Conservation (phyloP, 2,888 invertebrate genomes). For the Diarsia rubi region DNA sequence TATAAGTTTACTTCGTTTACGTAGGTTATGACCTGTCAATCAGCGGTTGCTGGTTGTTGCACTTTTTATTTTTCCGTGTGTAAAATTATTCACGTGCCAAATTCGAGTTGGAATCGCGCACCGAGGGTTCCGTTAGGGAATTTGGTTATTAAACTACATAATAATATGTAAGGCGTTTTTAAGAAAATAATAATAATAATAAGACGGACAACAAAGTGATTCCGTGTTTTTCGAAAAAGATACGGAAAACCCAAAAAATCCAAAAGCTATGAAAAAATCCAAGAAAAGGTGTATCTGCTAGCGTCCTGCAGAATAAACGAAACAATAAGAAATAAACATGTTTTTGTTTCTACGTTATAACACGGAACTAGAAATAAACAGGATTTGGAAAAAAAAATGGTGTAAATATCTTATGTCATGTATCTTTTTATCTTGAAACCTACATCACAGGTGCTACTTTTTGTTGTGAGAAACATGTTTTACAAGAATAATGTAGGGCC, state of each 20-base stretch:
- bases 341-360: too few relatives aligned
- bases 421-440: not conserved
- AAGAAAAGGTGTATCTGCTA: too few relatives aligned
- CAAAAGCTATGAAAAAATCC: too few relatives aligned
- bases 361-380: not conserved
- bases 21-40: not conserved
- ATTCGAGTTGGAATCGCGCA: not conserved
- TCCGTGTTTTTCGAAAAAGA: too few relatives aligned
- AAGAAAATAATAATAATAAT: too few relatives aligned
- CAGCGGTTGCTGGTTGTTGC: not conserved
- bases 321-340: too few relatives aligned
- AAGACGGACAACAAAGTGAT: too few relatives aligned
- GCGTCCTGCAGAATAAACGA: too few relatives aligned
- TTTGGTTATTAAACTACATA: not conserved
- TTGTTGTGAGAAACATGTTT: not conserved
- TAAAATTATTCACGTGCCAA: not conserved
- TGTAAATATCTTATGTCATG: not conserved
- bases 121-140: not conserved
- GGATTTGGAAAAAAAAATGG: not conserved
- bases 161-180: too few relatives aligned
- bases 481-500: not conserved
- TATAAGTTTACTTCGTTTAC: slow-evolving; percentile 45
- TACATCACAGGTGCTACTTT: not conserved
- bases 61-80: not conserved
- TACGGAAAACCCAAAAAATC: too few relatives aligned